A percentile compares a stretch with the other conserved stretches of the same genome.
phyloP scores from a whole-genome alignment of 2,797 vertebrate species.

The Sciaenops ocellatus region DNA sequence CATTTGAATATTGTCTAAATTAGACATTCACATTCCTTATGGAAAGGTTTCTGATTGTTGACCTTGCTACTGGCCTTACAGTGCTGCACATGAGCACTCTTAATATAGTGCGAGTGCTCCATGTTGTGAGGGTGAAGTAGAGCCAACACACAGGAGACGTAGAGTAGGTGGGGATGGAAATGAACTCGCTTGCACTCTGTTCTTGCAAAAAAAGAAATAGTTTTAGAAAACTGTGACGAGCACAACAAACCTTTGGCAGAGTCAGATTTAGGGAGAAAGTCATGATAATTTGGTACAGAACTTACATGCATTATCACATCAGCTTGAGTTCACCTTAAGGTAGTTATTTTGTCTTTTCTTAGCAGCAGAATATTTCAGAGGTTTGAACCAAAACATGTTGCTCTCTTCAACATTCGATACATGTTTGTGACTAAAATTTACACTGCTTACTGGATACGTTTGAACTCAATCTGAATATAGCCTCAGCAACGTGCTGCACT shows the following conservation, averaged over 20 bases:
- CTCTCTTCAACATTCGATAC: not conserved
- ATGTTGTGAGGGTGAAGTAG: not conserved
- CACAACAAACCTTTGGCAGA: not conserved
- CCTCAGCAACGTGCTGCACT: not conserved
- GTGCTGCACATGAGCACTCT: not conserved
- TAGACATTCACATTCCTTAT: not conserved
- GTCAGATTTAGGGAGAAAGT: constrained; percentile 9
- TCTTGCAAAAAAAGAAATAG: constrained; percentile 3
- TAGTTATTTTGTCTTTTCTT: not conserved
- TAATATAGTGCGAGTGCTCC: not conserved
- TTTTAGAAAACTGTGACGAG: not conserved
- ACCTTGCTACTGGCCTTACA: not conserved
- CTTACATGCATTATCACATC: not conserved
- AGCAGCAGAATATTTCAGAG: not conserved
- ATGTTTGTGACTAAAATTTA: constrained; percentile 24
- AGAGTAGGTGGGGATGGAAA: constrained; percentile 33
- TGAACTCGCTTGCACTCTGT: not conserved
- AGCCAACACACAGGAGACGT: constrained; percentile 13
- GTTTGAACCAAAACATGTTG: not conserved
- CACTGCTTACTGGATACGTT: not conserved
- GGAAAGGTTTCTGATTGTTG: not conserved
- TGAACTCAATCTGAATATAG: constrained; percentile 6
- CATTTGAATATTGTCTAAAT: constrained; percentile 6
- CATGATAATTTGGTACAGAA: constrained; percentile 2
- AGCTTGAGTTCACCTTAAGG: not conserved